A percentile compares a stretch with the other conserved stretches of the same genome.
These are phyloP conservation scores for Ariolimax columbianus DNA, from an alignment of 2,888 invertebrate genomes.

Conservation along the genomic window DNA sequence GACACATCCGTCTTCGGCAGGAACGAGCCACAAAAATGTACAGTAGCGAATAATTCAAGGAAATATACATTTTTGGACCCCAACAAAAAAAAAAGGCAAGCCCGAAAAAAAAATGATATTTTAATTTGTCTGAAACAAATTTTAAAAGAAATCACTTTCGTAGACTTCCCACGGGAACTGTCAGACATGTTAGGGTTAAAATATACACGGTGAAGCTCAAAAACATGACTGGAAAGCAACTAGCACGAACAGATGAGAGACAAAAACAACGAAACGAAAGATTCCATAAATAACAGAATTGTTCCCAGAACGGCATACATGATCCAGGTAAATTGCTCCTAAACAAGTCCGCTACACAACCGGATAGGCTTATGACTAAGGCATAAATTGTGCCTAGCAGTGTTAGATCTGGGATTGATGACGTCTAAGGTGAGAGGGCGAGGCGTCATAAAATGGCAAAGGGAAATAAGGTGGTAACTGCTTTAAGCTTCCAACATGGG, in stretches of 20 bases:
- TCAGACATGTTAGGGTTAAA: not conserved
- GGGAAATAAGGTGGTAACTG: not conserved
- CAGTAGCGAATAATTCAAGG: too few species aligned
- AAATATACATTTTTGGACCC: too few species aligned
- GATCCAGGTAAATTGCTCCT: not conserved
- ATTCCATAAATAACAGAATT: not conserved
- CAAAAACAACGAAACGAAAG: not conserved
- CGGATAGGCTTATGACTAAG: conserved; percentile 7
- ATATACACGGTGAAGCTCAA: not conserved
- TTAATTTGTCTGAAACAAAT: too few species aligned
- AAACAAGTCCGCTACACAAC: not conserved
- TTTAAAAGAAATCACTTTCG: too few species aligned
- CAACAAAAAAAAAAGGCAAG: too few species aligned
- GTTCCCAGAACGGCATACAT: not conserved
- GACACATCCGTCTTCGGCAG: too few species aligned
- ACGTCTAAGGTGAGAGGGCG: not conserved
- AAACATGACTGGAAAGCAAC: too few species aligned
- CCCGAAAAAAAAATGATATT: too few species aligned
- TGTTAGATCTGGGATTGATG: not conserved
- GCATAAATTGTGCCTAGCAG: not conserved
- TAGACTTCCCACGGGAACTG: not conserved
- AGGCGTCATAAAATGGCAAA: not conserved
- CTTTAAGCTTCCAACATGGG: too few species aligned
- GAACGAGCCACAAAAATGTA: too few species aligned
- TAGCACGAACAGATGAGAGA: too few species aligned